phyloP scores from a whole-genome alignment of 2,888 invertebrate species.

The Calephelis perditalis region DNA sequence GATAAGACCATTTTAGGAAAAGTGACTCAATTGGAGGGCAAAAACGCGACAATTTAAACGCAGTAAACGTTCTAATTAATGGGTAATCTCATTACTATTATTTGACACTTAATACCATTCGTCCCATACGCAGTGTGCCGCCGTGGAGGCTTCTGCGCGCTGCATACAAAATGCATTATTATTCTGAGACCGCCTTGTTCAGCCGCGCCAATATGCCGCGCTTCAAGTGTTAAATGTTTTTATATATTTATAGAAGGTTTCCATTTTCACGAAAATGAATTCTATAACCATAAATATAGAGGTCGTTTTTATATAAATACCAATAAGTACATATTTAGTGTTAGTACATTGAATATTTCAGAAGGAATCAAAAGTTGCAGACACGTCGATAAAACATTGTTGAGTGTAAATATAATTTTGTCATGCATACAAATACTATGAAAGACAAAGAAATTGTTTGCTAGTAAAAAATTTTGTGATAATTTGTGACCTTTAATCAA shows the following conservation, averaged over 20 bases:
- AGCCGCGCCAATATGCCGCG: constrained; percentile 18
- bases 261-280: not conserved
- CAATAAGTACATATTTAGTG: no score
- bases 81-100: constrained; percentile 37
- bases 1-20: constrained; percentile 2
- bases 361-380: not conserved
- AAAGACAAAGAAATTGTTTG: not conserved
- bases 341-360: not conserved
- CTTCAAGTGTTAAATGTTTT: constrained; percentile 19
- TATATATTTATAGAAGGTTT: constrained; percentile 13
- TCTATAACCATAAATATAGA: not conserved
- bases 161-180: constrained; percentile 37
- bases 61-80: constrained; percentile 35
- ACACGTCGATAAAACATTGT: no score
- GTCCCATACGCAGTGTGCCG: constrained; percentile 22
- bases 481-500: no score
- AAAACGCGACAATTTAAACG: constrained; percentile 29
- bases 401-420: not conserved
- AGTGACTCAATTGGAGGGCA: constrained; percentile 12
- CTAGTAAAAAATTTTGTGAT: not conserved
- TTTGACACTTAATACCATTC: constrained; percentile 34
- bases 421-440: no score
- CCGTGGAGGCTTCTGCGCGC: constrained; percentile 29
- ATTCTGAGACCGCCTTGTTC: constrained; percentile 16
- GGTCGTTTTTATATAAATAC: not conserved